phyloP scores from a whole-genome alignment of 1,140 invertebrate genomes.

The Zaprionus davidi region DNA sequence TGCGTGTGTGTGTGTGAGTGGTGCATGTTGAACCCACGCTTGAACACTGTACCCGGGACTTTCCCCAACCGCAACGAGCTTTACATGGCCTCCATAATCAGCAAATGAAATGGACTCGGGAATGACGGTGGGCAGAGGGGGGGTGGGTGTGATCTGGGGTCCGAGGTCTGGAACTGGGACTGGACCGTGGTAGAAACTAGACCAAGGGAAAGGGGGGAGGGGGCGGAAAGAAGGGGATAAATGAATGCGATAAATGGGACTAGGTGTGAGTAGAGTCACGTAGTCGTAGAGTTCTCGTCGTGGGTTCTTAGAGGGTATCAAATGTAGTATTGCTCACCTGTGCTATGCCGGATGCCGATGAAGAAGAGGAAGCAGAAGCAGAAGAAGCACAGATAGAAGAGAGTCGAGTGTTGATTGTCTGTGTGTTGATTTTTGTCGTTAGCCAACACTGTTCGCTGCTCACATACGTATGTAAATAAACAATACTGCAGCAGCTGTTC shows the following conservation, averaged over 20 bases:
- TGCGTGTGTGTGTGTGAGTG: background rate
- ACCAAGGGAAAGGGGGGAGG: background rate
- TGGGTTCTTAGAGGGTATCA: background rate
- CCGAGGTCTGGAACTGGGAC: background rate
- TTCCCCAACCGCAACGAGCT: slow-evolving; percentile 32
- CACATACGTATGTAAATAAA: background rate
- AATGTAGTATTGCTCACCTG: slow-evolving; percentile 27
- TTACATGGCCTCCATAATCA: slow-evolving; percentile 1
- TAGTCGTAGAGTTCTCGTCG: slow-evolving; percentile 15
- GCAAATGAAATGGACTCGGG: background rate
- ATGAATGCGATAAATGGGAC: slow-evolving; percentile 37
- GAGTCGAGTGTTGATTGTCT: slow-evolving; percentile 42
- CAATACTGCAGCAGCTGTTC: slow-evolving; percentile 19
- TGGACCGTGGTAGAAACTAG: too few species aligned
- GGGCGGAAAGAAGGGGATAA: background rate
- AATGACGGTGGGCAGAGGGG: too few species aligned
- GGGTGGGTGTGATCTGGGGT: background rate
- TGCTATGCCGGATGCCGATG: slow-evolving; percentile 32
- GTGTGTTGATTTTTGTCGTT: slow-evolving; percentile 24
- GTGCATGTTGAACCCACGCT: slow-evolving; percentile 11
- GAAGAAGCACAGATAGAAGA: background rate
- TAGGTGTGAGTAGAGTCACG: slow-evolving; percentile 46
- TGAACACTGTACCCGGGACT: slow-evolving; percentile 19
- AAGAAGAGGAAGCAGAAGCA: slow-evolving; percentile 1
- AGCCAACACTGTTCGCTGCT: slow-evolving; percentile 30